Base-by-base conservation (phyloP, 2,797 vertebrate genomes). In the Myotis findleyi region DNA sequence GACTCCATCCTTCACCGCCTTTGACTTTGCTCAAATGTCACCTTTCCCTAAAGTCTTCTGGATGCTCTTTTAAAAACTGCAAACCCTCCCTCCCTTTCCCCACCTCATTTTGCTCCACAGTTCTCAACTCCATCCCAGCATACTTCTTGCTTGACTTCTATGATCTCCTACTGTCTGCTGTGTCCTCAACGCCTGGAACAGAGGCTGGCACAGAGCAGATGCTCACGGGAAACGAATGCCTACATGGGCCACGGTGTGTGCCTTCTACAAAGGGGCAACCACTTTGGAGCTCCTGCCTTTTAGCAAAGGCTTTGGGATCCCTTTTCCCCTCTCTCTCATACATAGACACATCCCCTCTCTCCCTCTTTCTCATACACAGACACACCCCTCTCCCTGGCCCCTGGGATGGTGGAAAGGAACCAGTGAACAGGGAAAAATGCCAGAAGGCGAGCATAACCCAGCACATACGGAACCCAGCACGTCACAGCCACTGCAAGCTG, bases 401-500 rank as follows among this genome's bases (percentile, higher is more conserved):
- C 77, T 14, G 4, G 77, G 13, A 20, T 1, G 21, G 10, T 59
- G 44, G 38, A 33, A 83, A 72, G 36, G 41, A 25, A 64, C 30
- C 2, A 5, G 30, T 47, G 66, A 41, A 36, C 14, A 27, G 4
- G 25, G 87, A 23, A 64, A 68, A 41, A 51, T 10, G 12, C 16
- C 38, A 33, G 16, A 25, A 64, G 62, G 51, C 13, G n/a, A 6
- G 14, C 3, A 5, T 38, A 17, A 23, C 41, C 17, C 17, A 0
- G 16, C 16, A 27, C 1, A 3, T n/a, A 44, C 2, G 44, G 47
- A 17, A 23, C 41, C 16, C 17, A 0, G 16, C 16, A 27, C 1
- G 3, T n/a, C 81, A 55, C 69, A 7, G 1, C 69, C 27, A 57
- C 12, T 62, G 59, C 51, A 20, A 30, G 27, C 5, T 14, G 47